phyloP scores from a whole-genome alignment of 92 coral and sea anemone genomes.

The Zoanthus solanderi region DNA sequence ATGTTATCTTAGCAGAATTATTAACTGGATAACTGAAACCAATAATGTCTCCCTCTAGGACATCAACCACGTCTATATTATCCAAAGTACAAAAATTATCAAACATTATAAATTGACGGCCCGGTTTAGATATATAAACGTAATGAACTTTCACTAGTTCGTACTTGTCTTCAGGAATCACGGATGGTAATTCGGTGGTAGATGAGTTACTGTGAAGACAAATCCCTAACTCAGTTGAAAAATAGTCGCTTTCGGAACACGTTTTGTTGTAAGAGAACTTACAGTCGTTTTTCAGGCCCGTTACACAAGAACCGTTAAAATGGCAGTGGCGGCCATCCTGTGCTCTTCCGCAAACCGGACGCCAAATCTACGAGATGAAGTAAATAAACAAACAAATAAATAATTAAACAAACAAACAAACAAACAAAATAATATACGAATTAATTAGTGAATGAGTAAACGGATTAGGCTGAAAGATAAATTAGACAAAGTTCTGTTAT shows the following conservation, averaged over 20 bases:
- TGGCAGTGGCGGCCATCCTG: constrained; percentile 50
- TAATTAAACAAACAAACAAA: no score
- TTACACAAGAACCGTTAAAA: constrained; percentile 53
- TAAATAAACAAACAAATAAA: neutral
- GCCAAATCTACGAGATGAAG: constrained; percentile 62
- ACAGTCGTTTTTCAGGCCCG: constrained; percentile 51
- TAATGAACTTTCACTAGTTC: constrained; percentile 68
- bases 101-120: constrained; percentile 68
- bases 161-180: constrained; percentile 40
- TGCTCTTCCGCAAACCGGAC: constrained; percentile 88
- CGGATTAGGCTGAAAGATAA: no score
- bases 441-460: no score
- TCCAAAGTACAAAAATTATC: constrained; percentile 49
- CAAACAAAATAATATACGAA: no score
- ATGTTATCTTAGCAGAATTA: constrained; percentile 66
- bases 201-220: constrained; percentile 53
- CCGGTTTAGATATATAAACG: constrained; percentile 63
- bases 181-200: constrained; percentile 8
- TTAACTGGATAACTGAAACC: constrained; percentile 71
- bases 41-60: constrained; percentile 73
- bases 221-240: constrained; percentile 65
- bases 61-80: constrained; percentile 42
- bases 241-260: constrained; percentile 62
- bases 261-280: constrained; percentile 31
- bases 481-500: no score